Evolutionary conservation across 2,113 vertebrate species (phyloP).

Genomic region (Alexandromys fortis): DNA sequence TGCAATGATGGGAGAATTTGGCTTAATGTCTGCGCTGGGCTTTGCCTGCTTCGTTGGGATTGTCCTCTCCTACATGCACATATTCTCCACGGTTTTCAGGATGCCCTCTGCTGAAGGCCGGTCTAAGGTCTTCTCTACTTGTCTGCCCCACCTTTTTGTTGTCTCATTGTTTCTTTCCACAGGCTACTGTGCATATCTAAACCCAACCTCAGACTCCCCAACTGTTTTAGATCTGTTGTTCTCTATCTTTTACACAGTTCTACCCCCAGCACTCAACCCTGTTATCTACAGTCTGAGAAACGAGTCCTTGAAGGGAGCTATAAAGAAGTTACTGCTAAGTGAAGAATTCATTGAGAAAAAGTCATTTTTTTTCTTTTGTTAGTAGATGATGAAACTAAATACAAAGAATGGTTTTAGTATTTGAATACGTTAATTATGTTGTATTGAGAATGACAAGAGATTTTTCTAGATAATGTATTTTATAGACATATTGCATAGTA

Average conservation of each 20-base stretch:
- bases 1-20: not conserved
- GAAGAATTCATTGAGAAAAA: too few relatives aligned
- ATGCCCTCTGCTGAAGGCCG: conserved; percentile 1
- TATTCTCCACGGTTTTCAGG: not conserved
- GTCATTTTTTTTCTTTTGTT: too few relatives aligned
- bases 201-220: conserved; percentile 54
- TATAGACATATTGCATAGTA: too few relatives aligned
- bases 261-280: not conserved
- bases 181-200: conserved; percentile 67
- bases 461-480: too few relatives aligned
- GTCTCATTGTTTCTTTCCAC: conserved; percentile 66
- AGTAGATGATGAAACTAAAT: too few relatives aligned
- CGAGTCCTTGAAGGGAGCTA: too few relatives aligned
- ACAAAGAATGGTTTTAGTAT: too few relatives aligned
- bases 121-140: conserved; percentile 4
- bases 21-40: not conserved
- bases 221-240: conserved; percentile 48
- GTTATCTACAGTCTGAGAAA: too few relatives aligned
- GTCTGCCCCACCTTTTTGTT: conserved; percentile 65
- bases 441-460: too few relatives aligned
- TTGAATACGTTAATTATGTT: too few relatives aligned
- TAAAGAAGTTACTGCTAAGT: too few relatives aligned
- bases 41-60: not conserved
- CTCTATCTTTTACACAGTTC: conserved; percentile 53
- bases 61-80: not conserved